Percentiles rank a stretch among this genome's conserved stretches.
Conservation (phyloP, 2,888 invertebrate species). For the Hyposoter dolosus region DNA sequence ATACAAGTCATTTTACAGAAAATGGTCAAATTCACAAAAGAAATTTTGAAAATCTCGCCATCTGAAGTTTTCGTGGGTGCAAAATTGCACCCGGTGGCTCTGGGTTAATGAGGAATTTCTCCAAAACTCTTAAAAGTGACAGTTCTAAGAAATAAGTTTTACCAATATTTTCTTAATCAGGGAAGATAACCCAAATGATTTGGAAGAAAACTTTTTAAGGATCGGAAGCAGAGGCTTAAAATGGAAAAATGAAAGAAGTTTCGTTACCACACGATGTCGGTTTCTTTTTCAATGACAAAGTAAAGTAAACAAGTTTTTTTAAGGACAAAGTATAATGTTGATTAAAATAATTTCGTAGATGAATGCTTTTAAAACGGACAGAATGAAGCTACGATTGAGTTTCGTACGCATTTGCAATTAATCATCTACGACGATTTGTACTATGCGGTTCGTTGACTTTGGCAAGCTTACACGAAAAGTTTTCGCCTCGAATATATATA, state of each 20-base stretch:
- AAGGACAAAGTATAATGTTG: not conserved
- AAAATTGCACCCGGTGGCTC: no score
- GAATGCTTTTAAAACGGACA: not conserved
- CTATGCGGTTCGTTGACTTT: constrained; percentile 14
- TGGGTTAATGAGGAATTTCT: no score
- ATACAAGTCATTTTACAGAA: no score
- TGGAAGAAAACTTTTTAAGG: not conserved
- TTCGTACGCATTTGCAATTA: not conserved
- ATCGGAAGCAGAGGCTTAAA: not conserved
- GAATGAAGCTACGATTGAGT: not conserved
- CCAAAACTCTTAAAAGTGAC: not conserved
- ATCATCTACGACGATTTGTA: constrained; percentile 10
- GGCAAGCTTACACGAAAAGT: constrained; percentile 17
- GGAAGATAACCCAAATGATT: constrained; percentile 8
- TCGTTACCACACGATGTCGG: not conserved
- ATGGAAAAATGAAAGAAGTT: not conserved
- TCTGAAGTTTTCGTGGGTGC: no score
- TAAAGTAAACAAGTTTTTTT: no score
- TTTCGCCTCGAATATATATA: constrained; percentile 31
- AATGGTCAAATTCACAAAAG: no score
- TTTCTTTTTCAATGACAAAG: no score
- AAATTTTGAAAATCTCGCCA: no score
- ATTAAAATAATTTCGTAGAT: not conserved
- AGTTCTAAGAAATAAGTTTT: not conserved
- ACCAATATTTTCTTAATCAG: constrained; percentile 10